These are phyloP conservation scores for Epinephelus lanceolatus DNA, from an alignment of 2,113 vertebrate genomes.

Conservation along the genomic window DNA sequence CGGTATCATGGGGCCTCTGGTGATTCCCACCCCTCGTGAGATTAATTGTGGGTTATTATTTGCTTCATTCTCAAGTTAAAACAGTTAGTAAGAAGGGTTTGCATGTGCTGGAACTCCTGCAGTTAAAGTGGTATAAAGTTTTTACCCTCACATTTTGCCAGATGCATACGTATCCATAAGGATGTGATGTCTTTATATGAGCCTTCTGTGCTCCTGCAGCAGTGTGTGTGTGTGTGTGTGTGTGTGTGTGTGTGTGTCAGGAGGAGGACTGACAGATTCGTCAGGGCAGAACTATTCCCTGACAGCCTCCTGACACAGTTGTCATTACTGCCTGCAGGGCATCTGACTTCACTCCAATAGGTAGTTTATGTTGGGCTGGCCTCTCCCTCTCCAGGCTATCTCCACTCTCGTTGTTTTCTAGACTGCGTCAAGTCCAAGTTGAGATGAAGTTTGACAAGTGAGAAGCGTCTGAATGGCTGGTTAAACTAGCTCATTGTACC, in stretches of 20 bases:
- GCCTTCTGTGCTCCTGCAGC: neutral
- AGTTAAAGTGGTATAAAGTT: neutral
- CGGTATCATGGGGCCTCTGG: too few species aligned
- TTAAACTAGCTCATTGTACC: neutral
- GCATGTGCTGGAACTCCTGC: neutral
- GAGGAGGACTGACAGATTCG: neutral
- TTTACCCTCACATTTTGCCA: neutral
- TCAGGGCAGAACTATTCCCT: slow-evolving; percentile 19
- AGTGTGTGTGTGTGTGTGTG: neutral
- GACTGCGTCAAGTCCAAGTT: neutral
- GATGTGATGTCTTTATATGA: slow-evolving; percentile 4
- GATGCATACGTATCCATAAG: neutral
- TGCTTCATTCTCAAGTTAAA: too few species aligned
- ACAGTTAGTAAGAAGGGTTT: too few species aligned
- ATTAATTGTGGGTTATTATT: too few species aligned
- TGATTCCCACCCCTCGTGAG: too few species aligned
- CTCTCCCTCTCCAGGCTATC: slow-evolving; percentile 5
- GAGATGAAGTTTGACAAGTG: neutral
- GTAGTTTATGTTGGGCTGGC: slow-evolving; percentile 49
- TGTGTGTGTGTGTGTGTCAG: neutral
- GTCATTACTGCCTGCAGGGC: slow-evolving; percentile 64
- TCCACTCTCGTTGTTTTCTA: neutral
- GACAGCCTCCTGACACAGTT: slow-evolving; percentile 58
- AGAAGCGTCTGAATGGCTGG: neutral
- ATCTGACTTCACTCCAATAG: slow-evolving; percentile 33